These are phyloP conservation scores for Escarpia spicata DNA, from an alignment of 2,888 invertebrate genomes.

Conservation along the genomic window DNA sequence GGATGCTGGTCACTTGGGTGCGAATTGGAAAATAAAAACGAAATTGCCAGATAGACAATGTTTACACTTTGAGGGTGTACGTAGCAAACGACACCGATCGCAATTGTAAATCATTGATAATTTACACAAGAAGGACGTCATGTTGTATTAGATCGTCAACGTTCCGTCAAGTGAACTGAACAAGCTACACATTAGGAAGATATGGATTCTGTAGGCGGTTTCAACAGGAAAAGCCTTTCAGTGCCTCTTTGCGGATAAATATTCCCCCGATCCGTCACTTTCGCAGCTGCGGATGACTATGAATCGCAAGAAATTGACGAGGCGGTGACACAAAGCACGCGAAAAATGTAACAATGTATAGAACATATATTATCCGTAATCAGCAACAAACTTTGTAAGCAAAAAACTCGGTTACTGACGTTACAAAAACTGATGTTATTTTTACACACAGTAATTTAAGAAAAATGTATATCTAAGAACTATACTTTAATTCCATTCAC, in stretches of 20 bases:
- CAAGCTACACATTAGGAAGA: neutral
- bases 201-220: neutral
- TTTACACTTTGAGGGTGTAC: neutral
- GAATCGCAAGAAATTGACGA: neutral
- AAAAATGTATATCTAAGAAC: too few species aligned
- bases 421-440: too few species aligned
- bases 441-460: too few species aligned
- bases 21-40: neutral
- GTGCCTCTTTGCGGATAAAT: neutral
- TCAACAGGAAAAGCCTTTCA: constrained; percentile 11
- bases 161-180: neutral
- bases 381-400: too few species aligned
- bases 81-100: neutral
- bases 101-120: neutral
- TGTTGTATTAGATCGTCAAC: neutral
- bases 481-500: too few species aligned
- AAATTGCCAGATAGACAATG: neutral
- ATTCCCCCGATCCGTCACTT: neutral
- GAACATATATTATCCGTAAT: neutral
- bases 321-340: neutral
- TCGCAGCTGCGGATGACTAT: neutral
- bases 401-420: too few species aligned
- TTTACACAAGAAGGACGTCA: neutral
- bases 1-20: neutral
- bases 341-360: neutral